Evolutionary conservation across 1,140 invertebrate genomes (phyloP), one percentile per base, ranked within the genome.

Genomic region (Augochlora pura): DNA sequence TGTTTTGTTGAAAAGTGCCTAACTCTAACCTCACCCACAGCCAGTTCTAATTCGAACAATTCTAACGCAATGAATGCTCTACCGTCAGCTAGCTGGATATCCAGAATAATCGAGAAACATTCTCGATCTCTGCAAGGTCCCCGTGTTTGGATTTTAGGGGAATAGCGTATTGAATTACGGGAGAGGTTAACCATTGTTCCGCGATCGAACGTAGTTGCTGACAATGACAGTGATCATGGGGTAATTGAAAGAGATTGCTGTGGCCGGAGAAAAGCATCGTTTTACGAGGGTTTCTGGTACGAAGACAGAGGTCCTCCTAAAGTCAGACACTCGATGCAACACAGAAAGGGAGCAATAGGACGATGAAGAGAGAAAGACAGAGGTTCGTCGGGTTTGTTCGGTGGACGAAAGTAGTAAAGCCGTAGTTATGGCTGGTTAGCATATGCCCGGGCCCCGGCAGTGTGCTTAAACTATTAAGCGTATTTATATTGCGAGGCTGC

Each of bases 381-480:
- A n/a, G 2, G n/a, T 57, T 75, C 62, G 64, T 38, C 32, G 52
- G 32, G 21, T 39, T 67, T 64, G 83, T 77, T 75, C 82, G 82
- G 54, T 83, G 84, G 77, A 89, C 86, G 80, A 91, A 90, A 92
- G 91, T 92, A 91, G 90, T 93, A 91, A 92, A 92, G 86, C 78
- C 85, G 87, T 90, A 90, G 91, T 93, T 92, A 92, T 92, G 87
- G 89, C 90, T 93, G 90, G 91, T 92, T 93, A 93, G 91, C 92
- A 93, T 93, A 93, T 87, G 87, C 87, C 77, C 63, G 78, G 81
- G 86, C 82, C 86, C 85, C 80, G 86, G 86, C 88, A 88, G 90
- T 91, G 90, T 92, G 90, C 91, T 92, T 92, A 92, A 93, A 92
- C 91, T 92, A 92, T 93, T 92, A 92, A 92, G 89, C 89, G 91